These are phyloP conservation scores for Meteorus sp. DNA, from an alignment of 1,140 invertebrate species.

Conservation along the genomic window DNA sequence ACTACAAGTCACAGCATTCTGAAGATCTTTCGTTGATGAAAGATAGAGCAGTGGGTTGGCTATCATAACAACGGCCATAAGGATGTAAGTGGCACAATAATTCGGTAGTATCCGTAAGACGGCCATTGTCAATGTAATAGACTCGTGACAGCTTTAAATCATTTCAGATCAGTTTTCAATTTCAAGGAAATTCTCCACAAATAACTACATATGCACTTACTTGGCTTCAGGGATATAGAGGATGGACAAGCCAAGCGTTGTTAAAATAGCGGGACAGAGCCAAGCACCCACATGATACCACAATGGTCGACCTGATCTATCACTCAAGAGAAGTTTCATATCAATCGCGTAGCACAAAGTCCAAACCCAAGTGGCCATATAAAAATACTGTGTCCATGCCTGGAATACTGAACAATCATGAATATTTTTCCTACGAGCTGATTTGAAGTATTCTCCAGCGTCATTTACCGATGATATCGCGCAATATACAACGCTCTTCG, in stretches of 20 bases:
- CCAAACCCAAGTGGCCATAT: constrained; percentile 82
- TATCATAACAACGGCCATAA: constrained; percentile 74
- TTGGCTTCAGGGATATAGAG: constrained; percentile 77
- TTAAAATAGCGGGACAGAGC: constrained; percentile 70
- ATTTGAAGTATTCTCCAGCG: background rate
- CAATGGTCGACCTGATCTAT: constrained; percentile 61
- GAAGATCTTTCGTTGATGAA: constrained; percentile 66
- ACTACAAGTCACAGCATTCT: constrained; percentile 64
- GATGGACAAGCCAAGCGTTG: constrained; percentile 68
- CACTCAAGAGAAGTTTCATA: constrained; percentile 69
- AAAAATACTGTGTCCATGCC: constrained; percentile 85
- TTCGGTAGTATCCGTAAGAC: constrained; percentile 75
- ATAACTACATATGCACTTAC: constrained; percentile 57
- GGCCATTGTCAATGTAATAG: constrained; percentile 62
- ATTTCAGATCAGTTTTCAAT: constrained; percentile 3
- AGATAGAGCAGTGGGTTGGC: constrained; percentile 74
- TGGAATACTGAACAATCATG: constrained; percentile 49
- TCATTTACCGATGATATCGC: constrained; percentile 70
- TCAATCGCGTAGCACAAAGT: constrained; percentile 82
- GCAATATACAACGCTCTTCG: constrained; percentile 70
- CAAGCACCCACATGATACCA: constrained; percentile 73
- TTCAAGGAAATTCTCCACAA: background rate
- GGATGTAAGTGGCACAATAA: constrained; percentile 74
- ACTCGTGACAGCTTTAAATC: constrained; percentile 71
- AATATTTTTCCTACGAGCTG: background rate